These are phyloP conservation scores for Turritopsis dohrnii DNA, from an alignment of 30 jellyfish, hydroid and myxozoan species.

Conservation along the genomic window DNA sequence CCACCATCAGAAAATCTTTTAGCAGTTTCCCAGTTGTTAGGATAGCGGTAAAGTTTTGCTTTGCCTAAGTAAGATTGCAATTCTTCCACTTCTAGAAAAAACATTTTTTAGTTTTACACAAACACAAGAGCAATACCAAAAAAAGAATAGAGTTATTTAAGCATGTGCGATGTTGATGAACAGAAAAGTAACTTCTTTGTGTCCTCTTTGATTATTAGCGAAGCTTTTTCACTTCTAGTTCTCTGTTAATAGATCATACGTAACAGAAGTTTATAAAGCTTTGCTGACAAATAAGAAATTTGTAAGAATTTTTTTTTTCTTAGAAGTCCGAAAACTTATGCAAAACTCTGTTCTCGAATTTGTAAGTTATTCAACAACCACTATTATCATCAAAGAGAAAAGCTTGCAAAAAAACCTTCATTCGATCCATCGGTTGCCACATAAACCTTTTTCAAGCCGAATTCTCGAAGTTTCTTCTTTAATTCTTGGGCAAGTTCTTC, in stretches of 20 bases:
- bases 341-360: no score
- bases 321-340: no score
- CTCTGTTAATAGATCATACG: no score
- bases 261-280: no score
- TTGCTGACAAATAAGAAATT: no score
- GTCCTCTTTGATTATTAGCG: neutral
- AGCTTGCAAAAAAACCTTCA: neutral
- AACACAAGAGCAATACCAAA: no score
- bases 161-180: neutral
- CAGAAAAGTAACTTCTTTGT: neutral
- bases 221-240: no score
- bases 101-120: neutral
- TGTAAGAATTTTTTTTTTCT: no score
- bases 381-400: neutral
- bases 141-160: no score
- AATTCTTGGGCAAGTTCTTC: neutral
- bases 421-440: constrained; percentile 1
- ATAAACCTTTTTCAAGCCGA: neutral
- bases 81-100: neutral
- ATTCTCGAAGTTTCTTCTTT: neutral
- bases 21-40: neutral
- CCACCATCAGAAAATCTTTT: neutral
- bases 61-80: neutral
- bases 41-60: neutral
- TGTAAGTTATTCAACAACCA: no score